phyloP scores from a whole-genome alignment of 2,888 invertebrate species.

The Drosophila nr. medialis region DNA sequence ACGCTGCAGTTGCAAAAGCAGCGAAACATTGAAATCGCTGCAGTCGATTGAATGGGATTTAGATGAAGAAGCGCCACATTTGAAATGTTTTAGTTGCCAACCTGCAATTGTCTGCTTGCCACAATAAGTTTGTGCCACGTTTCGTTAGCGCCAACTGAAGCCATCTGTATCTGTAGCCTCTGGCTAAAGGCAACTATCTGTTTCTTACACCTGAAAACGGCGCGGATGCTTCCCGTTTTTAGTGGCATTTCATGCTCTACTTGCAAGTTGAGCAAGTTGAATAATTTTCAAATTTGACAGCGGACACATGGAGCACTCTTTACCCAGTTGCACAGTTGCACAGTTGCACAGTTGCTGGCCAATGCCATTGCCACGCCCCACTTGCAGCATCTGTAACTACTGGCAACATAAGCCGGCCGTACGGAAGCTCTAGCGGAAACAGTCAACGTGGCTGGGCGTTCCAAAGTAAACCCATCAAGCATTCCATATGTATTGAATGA shows the following conservation, averaged over 20 bases:
- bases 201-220: conserved; percentile 49
- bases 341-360: conserved; percentile 22
- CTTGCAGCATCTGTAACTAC: conserved; percentile 40
- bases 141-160: conserved; percentile 18
- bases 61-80: conserved; percentile 58
- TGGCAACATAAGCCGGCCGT: conserved; percentile 55
- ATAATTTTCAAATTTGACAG: conserved; percentile 79
- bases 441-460: conserved; percentile 59
- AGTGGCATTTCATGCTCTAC: conserved; percentile 67
- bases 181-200: conserved; percentile 33
- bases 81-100: conserved; percentile 44
- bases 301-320: conserved; percentile 63
- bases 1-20: conserved; percentile 21
- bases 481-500: conserved; percentile 60
- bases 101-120: conserved; percentile 42
- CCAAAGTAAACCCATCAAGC: conserved; percentile 42
- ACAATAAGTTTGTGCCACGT: conserved; percentile 59
- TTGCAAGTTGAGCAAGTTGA: conserved; percentile 64
- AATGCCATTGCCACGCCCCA: conserved; percentile 34
- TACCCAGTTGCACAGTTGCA: conserved; percentile 5
- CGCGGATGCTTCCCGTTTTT: conserved; percentile 34
- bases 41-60: conserved; percentile 56
- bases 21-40: conserved; percentile 29
- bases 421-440: conserved; percentile 69
- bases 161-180: conserved; percentile 60